Percentiles rank a stretch among this genome's conserved stretches.
phyloP scores from a whole-genome alignment of 2,888 invertebrate species.

The Drosophila anomalipes region DNA sequence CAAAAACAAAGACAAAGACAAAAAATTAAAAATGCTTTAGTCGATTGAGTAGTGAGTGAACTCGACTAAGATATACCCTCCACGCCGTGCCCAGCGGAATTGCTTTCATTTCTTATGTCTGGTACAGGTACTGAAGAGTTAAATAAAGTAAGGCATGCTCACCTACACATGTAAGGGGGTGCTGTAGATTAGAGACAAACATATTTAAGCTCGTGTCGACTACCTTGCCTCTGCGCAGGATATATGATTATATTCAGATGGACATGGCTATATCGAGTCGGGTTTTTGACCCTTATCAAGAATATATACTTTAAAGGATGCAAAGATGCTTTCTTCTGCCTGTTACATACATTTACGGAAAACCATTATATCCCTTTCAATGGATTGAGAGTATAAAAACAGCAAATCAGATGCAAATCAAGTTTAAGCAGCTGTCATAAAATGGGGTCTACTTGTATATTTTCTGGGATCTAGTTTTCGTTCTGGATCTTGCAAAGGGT shows the following conservation, averaged over 20 bases:
- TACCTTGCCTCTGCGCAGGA: not conserved
- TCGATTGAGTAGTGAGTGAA: not conserved
- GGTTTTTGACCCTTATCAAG: not conserved
- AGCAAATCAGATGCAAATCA: not conserved
- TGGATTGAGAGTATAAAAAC: not conserved
- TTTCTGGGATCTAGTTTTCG: not conserved
- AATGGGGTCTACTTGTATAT: not conserved
- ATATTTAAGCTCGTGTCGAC: not conserved
- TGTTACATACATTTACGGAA: not conserved
- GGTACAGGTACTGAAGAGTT: not conserved
- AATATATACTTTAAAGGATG: not conserved
- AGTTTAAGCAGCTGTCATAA: not conserved
- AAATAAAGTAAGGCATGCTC: not conserved
- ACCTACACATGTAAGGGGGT: not conserved
- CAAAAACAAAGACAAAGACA: constrained; percentile 9
- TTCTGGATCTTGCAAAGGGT: constrained; percentile 15
- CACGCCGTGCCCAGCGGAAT: not conserved
- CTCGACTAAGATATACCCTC: not conserved
- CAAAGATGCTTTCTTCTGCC: not conserved
- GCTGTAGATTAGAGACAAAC: not conserved
- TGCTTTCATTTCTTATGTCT: not conserved
- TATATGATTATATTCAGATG: not conserved
- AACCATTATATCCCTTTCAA: not conserved
- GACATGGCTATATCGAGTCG: not conserved
- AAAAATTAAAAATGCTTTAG: not conserved